These are phyloP conservation scores for Loripinus fragilis DNA, from an alignment of 2,888 invertebrate species.

Conservation along the genomic window DNA sequence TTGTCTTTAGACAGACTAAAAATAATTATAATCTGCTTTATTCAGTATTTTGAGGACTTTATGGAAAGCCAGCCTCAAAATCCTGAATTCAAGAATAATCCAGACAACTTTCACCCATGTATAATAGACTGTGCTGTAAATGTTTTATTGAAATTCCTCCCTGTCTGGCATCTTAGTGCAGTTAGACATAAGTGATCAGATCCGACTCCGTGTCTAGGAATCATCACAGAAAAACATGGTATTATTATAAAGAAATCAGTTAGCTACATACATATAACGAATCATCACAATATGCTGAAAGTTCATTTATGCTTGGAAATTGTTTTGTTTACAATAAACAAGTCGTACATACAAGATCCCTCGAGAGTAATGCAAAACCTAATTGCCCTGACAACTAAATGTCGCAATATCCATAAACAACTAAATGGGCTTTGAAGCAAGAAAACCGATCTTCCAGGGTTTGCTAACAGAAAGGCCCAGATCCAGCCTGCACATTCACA, in stretches of 20 bases:
- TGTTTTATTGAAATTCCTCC: no score
- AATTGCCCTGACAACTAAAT: conserved; percentile 4
- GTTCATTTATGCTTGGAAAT: conserved; percentile 6
- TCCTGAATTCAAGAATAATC: no score
- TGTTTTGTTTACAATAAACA: not conserved
- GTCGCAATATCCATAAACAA: not conserved
- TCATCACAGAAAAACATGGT: conserved; percentile 22
- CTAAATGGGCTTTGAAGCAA: no score
- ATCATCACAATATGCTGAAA: conserved; percentile 19
- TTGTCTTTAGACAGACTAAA: no score
- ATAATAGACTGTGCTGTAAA: no score
- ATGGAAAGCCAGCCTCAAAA: no score
- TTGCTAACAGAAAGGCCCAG: no score
- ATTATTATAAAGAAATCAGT: not conserved
- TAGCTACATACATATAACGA: conserved; percentile 18
- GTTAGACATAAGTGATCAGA: conserved; percentile 16
- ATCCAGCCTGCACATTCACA: no score
- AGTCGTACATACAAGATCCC: not conserved
- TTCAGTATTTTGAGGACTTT: no score
- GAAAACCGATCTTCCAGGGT: no score
- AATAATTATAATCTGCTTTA: no score
- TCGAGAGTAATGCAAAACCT: conserved; percentile 13
- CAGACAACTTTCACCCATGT: no score
- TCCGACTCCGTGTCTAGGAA: conserved; percentile 7
- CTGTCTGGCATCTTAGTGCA: not conserved